phyloP scores from a whole-genome alignment of 2,888 invertebrate species.

The Tetrapedia diversipes region DNA sequence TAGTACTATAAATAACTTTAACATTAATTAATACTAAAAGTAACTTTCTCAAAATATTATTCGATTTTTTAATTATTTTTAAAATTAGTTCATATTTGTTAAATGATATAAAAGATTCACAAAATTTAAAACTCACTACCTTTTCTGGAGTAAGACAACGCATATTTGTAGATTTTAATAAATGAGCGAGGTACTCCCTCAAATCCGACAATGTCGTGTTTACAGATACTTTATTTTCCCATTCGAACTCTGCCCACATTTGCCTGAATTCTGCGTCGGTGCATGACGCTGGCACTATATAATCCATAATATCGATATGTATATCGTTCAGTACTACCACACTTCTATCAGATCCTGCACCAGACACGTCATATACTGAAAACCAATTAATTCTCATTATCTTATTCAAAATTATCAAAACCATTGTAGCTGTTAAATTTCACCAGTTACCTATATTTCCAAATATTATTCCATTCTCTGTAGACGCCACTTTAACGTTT shows the following conservation, averaged over 20 bases:
- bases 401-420: not conserved
- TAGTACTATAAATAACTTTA: not conserved
- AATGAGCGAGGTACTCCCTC: constrained; percentile 95
- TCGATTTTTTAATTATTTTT: not conserved
- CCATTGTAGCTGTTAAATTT: too few relatives aligned
- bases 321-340: constrained; percentile 99
- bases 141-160: constrained; percentile 99
- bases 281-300: constrained; percentile 97
- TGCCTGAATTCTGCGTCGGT: constrained; percentile 98
- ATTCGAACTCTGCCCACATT: constrained; percentile 99
- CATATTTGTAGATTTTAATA: constrained; percentile 98
- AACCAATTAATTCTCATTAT: not conserved
- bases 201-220: constrained; percentile 97
- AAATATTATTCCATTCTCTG: constrained; percentile 99
- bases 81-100: not conserved
- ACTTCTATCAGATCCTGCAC: constrained; percentile 95
- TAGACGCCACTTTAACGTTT: constrained; percentile 99
- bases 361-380: constrained; percentile 97
- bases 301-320: constrained; percentile 99
- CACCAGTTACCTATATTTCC: constrained; percentile 94
- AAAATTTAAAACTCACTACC: constrained; percentile 80
- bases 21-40: too few relatives aligned
- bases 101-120: not conserved
- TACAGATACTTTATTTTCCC: constrained; percentile 99
- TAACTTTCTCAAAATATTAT: too few relatives aligned